phyloP scores from a whole-genome alignment of 2,797 vertebrate species.

The Tamandua tetradactyla region DNA sequence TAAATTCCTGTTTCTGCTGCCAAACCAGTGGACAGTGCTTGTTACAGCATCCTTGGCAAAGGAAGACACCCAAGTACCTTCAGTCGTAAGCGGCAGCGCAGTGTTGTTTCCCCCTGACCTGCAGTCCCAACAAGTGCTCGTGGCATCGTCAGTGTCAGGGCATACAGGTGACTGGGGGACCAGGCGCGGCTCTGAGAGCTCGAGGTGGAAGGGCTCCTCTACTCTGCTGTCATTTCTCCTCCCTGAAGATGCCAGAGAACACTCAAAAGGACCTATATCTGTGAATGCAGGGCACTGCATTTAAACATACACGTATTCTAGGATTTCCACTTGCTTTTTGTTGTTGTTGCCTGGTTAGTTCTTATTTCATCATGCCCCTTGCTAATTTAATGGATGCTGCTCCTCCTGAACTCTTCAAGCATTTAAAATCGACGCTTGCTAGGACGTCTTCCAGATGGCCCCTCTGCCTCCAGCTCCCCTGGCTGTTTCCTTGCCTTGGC shows the following conservation, averaged over 20 bases:
- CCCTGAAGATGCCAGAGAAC: background rate
- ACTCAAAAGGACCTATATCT: too few species aligned
- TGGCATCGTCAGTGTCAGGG: background rate
- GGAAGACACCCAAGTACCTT: background rate
- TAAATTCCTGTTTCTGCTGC: too few species aligned
- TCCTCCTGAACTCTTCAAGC: background rate
- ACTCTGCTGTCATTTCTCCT: too few species aligned
- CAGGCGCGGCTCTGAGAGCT: too few species aligned
- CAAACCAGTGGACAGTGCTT: too few species aligned
- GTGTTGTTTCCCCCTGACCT: accelerated
- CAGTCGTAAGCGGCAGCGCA: accelerated
- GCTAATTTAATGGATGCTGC: background rate
- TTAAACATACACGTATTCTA: background rate
- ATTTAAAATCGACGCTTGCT: background rate
- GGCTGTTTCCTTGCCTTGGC: too few species aligned
- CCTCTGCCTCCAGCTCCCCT: background rate
- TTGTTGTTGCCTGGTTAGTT: background rate
- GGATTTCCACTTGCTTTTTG: background rate
- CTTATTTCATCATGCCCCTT: background rate
- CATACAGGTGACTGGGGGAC: background rate
- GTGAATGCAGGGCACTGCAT: too few species aligned
- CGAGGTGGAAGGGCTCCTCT: accelerated
- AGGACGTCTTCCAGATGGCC: too few species aligned
- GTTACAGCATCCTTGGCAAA: too few species aligned
- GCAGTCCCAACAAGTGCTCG: accelerated